phyloP scores from a whole-genome alignment of 2,888 invertebrate genomes.

The Rhabditophanes sp. region DNA sequence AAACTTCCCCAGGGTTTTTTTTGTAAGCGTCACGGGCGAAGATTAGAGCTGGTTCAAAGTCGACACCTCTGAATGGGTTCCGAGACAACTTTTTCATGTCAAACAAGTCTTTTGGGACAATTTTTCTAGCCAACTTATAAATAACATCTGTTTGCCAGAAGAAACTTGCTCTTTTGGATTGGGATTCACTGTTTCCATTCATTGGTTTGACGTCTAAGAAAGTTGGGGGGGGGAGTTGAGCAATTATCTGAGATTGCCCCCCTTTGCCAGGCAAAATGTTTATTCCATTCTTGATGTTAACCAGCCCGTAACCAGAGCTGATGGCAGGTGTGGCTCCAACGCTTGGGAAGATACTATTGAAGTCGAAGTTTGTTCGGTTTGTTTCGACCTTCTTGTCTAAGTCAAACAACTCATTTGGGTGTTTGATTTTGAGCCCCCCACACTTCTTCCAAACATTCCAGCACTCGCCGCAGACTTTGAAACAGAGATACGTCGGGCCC shows the following conservation, averaged over 20 bases:
- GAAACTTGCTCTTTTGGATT: slow-evolving; percentile 1
- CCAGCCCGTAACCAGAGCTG: slow-evolving; percentile 2
- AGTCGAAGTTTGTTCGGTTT: too few relatives aligned
- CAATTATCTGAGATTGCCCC: slow-evolving; percentile 5
- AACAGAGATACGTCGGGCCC: slow-evolving; percentile 79
- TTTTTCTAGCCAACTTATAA: slow-evolving; percentile 3
- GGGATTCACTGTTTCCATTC: slow-evolving; percentile 1
- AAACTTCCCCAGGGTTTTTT: too few relatives aligned
- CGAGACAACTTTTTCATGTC: slow-evolving; percentile 13
- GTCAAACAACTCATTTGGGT: slow-evolving; percentile 11
- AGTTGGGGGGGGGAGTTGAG: slow-evolving; percentile 3
- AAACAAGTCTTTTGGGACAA: slow-evolving; percentile 12
- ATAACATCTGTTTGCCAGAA: slow-evolving; percentile 5
- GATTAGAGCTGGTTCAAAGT: too few relatives aligned
- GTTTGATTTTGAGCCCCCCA: slow-evolving; percentile 66
- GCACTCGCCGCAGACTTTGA: slow-evolving; percentile 77
- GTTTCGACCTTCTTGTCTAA: background rate
- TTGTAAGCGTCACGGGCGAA: too few relatives aligned
- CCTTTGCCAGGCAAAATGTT: slow-evolving; percentile 1
- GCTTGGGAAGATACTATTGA: too few relatives aligned
- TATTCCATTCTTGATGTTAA: slow-evolving; percentile 5
- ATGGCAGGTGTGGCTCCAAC: background rate
- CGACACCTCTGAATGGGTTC: slow-evolving; percentile 12
- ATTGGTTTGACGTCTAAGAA: too few relatives aligned
- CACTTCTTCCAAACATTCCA: slow-evolving; percentile 98